Evolutionary conservation across 2,113 vertebrate genomes (phyloP).

Genomic region (Seriola quinqueradiata): DNA sequence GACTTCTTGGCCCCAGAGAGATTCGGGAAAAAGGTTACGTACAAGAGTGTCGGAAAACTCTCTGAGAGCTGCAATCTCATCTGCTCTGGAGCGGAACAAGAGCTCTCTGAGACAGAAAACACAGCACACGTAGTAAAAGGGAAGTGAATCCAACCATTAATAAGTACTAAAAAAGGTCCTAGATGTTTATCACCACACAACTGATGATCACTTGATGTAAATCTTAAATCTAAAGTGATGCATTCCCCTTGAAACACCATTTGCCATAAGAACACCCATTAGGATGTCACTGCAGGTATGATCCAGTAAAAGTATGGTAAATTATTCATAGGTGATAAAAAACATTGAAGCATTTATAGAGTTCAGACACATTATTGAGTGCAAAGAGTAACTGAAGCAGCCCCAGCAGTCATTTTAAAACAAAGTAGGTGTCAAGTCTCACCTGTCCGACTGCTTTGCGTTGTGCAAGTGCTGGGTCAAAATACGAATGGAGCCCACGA

Average conservation of each 20-base stretch:
- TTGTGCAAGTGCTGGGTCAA: slow-evolving; percentile 83
- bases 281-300: background rate
- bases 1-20: slow-evolving; percentile 75
- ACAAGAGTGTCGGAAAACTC: slow-evolving; percentile 79
- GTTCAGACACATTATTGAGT: slow-evolving; percentile 33
- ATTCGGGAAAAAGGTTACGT: slow-evolving; percentile 80
- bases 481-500: slow-evolving; percentile 79
- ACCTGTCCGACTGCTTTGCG: slow-evolving; percentile 81
- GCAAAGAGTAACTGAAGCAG: slow-evolving; percentile 43
- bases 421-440: slow-evolving; percentile 23
- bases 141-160: background rate
- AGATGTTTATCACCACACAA: slow-evolving; percentile 17
- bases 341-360: slow-evolving; percentile 47
- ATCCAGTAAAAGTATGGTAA: slow-evolving; percentile 48
- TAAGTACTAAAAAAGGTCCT: background rate
- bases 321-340: slow-evolving; percentile 62
- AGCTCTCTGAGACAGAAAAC: slow-evolving; percentile 67
- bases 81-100: slow-evolving; percentile 73
- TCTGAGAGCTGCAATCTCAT: slow-evolving; percentile 80
- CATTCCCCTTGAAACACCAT: background rate
- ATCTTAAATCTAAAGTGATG: slow-evolving; percentile 15
- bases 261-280: background rate
- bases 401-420: background rate
- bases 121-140: background rate
- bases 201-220: background rate